Evolutionary conservation across 1,140 invertebrate species (phyloP).

Genomic region (Helicoverpa zea): DNA sequence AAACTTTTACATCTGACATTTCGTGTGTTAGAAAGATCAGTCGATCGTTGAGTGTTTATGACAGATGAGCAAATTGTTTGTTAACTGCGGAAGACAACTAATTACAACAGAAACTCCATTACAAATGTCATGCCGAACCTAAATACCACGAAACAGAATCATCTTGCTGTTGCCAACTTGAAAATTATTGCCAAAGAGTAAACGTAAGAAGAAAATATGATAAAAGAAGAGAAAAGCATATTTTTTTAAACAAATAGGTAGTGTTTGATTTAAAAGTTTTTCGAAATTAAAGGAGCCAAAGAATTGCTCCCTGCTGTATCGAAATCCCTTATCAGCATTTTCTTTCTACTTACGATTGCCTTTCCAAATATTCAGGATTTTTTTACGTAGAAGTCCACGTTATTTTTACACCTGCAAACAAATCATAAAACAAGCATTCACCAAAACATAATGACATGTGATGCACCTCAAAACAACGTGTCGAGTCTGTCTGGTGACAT

Average conservation of each 20-base stretch:
- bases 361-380: too few relatives aligned
- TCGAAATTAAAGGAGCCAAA: too few relatives aligned
- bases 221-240: background rate
- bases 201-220: background rate
- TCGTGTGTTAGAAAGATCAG: background rate
- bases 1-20: slow-evolving; percentile 39
- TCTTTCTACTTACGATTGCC: too few relatives aligned
- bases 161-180: slow-evolving; percentile 58
- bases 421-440: background rate
- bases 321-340: too few relatives aligned
- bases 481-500: slow-evolving; percentile 49
- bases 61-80: slow-evolving; percentile 48
- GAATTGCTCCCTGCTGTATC: too few relatives aligned
- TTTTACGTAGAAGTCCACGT: too few relatives aligned
- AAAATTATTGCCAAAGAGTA: slow-evolving; percentile 52
- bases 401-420: background rate
- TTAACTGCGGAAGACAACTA: slow-evolving; percentile 51
- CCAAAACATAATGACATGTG: background rate
- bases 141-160: slow-evolving; percentile 66
- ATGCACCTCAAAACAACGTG: slow-evolving; percentile 19
- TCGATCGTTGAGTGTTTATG: background rate
- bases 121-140: slow-evolving; percentile 68
- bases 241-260: too few relatives aligned
- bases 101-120: slow-evolving; percentile 59
- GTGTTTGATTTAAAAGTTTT: too few relatives aligned